Percentiles rank a stretch among this genome's conserved stretches.
These are phyloP conservation scores for Sebastes matsubarae DNA, from an alignment of 2,797 vertebrate species.

Conservation along the genomic window DNA sequence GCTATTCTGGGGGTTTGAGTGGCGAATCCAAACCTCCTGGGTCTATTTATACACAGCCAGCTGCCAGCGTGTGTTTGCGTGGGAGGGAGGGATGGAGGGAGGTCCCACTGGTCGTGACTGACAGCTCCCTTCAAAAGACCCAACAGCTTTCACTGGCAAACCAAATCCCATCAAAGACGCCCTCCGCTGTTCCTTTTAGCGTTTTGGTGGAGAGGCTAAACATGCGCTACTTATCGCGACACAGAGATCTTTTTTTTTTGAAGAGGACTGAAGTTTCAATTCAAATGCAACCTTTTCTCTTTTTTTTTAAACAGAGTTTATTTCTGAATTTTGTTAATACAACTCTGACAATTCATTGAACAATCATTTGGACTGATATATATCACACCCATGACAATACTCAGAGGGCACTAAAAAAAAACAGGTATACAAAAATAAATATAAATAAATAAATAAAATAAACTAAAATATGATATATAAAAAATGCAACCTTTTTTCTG, in stretches of 20 bases:
- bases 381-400: no score
- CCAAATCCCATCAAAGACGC: slow-evolving; percentile 86
- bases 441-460: no score
- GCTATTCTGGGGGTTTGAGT: slow-evolving; percentile 42
- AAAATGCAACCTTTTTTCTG: slow-evolving; percentile 39
- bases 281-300: slow-evolving; percentile 41
- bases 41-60: slow-evolving; percentile 68
- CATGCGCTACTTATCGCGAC: slow-evolving; percentile 53
- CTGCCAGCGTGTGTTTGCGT: slow-evolving; percentile 26
- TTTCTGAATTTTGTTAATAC: no score
- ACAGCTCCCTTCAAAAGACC: slow-evolving; percentile 77
- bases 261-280: slow-evolving; percentile 52
- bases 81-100: slow-evolving; percentile 37
- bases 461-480: no score
- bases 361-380: no score
- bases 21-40: slow-evolving; percentile 1
- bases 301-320: no score
- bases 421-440: no score
- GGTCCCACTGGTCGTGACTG: slow-evolving; percentile 68
- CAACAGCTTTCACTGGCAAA: slow-evolving; percentile 75
- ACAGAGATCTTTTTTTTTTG: slow-evolving; percentile 31
- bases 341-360: no score
- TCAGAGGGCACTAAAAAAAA: no score
- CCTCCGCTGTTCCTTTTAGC: slow-evolving; percentile 83
- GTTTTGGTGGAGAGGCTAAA: slow-evolving; percentile 68